Percentiles rank a stretch among this genome's conserved stretches.
phyloP scores from a whole-genome alignment of 2,113 vertebrate species.

The Amphilophus citrinellus region DNA sequence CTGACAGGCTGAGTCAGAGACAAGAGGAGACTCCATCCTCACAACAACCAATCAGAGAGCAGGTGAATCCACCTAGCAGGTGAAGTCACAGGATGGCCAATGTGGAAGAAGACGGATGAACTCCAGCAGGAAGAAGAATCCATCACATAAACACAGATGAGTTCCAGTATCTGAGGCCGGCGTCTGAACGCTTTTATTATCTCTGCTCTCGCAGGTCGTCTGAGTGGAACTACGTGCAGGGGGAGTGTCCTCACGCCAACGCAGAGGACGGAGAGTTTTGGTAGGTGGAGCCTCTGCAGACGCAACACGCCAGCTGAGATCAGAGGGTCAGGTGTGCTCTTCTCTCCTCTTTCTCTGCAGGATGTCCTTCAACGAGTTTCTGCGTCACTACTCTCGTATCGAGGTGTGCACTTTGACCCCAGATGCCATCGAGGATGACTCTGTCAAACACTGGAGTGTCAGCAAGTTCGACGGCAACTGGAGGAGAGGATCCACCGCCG shows the following conservation, averaged over 20 bases:
- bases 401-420: conserved; percentile 97
- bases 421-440: conserved; percentile 86
- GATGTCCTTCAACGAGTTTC: conserved; percentile 93
- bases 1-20: not conserved
- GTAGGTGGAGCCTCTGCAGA: conserved; percentile 69
- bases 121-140: not conserved
- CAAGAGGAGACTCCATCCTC: not conserved
- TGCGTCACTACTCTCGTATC: conserved; percentile 89
- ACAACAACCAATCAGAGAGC: not conserved
- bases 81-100: no score
- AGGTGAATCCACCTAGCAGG: not conserved
- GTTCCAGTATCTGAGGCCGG: not conserved
- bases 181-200: not conserved
- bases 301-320: not conserved
- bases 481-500: conserved; percentile 92
- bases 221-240: conserved; percentile 87
- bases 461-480: conserved; percentile 89
- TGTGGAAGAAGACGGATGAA: no score
- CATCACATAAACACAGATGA: no score
- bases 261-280: conserved; percentile 95
- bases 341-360: conserved; percentile 68
- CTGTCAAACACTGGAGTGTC: conserved; percentile 91
- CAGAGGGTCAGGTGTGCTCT: not conserved
- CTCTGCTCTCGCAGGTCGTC: conserved; percentile 76
- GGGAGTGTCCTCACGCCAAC: conserved; percentile 82